Evolutionary conservation across 2,888 invertebrate species (phyloP).

Genomic region (Myopa testacea): DNA sequence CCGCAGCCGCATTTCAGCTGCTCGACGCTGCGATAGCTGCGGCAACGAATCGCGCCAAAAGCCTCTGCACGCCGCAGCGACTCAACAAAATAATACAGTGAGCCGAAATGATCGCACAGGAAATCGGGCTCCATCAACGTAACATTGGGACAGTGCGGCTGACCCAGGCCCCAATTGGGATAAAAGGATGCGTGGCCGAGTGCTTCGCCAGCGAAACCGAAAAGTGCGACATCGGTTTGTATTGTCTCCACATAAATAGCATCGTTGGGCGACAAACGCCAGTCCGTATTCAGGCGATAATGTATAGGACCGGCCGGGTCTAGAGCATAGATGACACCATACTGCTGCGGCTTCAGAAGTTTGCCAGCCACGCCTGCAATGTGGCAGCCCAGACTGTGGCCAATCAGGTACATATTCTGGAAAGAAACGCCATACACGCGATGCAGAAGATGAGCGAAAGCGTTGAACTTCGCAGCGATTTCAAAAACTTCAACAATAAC

Average conservation of each 20-base stretch:
- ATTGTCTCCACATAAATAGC: conserved; percentile 62
- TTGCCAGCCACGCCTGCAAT: conserved; percentile 59
- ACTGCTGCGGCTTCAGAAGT: conserved; percentile 47
- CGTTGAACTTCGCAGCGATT: conserved; percentile 53
- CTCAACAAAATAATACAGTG: conserved; percentile 57
- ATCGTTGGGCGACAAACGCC: conserved; percentile 56
- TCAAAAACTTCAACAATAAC: conserved; percentile 50
- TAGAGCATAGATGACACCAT: conserved; percentile 57
- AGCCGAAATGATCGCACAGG: conserved; percentile 53
- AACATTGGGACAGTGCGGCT: conserved; percentile 59
- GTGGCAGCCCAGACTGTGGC: conserved; percentile 62
- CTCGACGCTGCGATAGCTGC: conserved; percentile 46
- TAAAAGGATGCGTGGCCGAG: conserved; percentile 62
- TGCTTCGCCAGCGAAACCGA: conserved; percentile 53
- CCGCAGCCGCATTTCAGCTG: conserved; percentile 49
- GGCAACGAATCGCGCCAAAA: conserved; percentile 52
- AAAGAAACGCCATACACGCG: conserved; percentile 42
- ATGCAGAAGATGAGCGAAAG: conserved; percentile 54
- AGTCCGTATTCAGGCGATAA: conserved; percentile 39
- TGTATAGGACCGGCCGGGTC: conserved; percentile 61
- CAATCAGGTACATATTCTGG: conserved; percentile 54
- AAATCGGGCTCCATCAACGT: conserved; percentile 53
- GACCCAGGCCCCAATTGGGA: conserved; percentile 59
- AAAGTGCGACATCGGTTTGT: conserved; percentile 57
- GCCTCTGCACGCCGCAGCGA: conserved; percentile 50